These are phyloP conservation scores for Omphaloscelis lunosa DNA, from an alignment of 2,888 invertebrate genomes.

Conservation along the genomic window DNA sequence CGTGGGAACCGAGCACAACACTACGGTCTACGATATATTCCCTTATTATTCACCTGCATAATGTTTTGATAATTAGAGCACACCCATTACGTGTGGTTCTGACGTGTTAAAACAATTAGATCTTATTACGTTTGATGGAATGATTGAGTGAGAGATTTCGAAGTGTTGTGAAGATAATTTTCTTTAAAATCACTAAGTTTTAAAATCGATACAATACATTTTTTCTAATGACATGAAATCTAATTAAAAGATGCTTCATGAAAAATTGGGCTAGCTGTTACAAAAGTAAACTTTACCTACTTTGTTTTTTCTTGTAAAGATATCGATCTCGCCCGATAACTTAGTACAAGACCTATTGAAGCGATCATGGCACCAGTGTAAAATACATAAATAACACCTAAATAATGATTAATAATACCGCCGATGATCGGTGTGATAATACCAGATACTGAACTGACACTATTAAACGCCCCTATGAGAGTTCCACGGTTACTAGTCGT, in stretches of 20 bases:
- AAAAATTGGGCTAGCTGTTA: neutral
- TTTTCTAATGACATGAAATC: neutral
- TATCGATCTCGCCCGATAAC: slow-evolving; percentile 69
- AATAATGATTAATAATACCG: slow-evolving; percentile 87
- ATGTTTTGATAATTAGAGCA: slow-evolving; percentile 76
- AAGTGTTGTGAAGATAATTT: neutral
- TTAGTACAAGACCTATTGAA: slow-evolving; percentile 78
- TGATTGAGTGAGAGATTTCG: slow-evolving; percentile 18
- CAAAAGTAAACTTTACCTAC: slow-evolving; percentile 32
- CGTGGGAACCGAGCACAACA: slow-evolving; percentile 82
- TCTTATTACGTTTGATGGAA: slow-evolving; percentile 21
- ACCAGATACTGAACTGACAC: slow-evolving; percentile 89
- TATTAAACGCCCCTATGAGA: slow-evolving; percentile 89
- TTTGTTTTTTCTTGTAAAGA: slow-evolving; percentile 65
- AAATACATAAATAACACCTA: slow-evolving; percentile 83
- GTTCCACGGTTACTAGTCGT: slow-evolving; percentile 88
- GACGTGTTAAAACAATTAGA: slow-evolving; percentile 54
- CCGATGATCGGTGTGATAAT: slow-evolving; percentile 89
- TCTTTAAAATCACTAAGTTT: neutral
- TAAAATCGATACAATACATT: neutral
- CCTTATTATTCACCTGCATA: slow-evolving; percentile 80
- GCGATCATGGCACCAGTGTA: slow-evolving; percentile 74
- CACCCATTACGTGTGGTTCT: slow-evolving; percentile 59
- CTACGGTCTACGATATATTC: slow-evolving; percentile 67
- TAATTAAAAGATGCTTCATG: too few species aligned